Evolutionary conservation across 37 sponge, comb jelly and placozoan genomes (phyloP), one percentile per base, ranked within the genome.

Genomic region (Spongia lamella): DNA sequence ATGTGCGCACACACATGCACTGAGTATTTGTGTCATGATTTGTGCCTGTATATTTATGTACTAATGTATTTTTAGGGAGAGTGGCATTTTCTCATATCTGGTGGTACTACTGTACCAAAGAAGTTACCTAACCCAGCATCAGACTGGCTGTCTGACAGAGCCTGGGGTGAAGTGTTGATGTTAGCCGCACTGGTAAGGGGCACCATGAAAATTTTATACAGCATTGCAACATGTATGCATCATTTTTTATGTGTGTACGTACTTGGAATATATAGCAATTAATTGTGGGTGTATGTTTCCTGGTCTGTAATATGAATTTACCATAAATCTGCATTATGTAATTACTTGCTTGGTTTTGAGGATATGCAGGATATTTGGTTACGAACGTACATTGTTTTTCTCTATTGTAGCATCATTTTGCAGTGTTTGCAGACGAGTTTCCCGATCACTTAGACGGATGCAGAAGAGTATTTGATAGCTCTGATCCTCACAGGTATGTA

Each of bases 401-500:
- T n/a, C n/a, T n/a, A n/a, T n/a, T 43, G 47, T 43, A 43, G 47
- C 7, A 43, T 17, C 68, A 59, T 6, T 88, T 82, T 47, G 61
- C 72, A 5, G 63, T 55, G 1, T 74, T 92, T 52, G 92, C 90
- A 7, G 80, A 88, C 19, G 95, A 94, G 30, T 97, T 97, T 70
- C 21, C 66, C n/a, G 69, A 89, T 19, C 63, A 78, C 53, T 21
- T 51, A 17, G 87, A 78, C 5, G 92, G 77, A 0, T 97, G 94
- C 79, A 94, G 88, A 77, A 83, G 30, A 32, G 79, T 91, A 60
- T 97, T 97, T 81, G 98, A 97, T 75, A 97, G 95, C 55, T 33
- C 52, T 29, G 92, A 94, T 19, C 98, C 98, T n/a, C 95, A 97
- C 79, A 83, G 79, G 91, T 85, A 33, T 43, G 68, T 49, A 5